Evolutionary conservation across 2,888 invertebrate species (phyloP).

Genomic region (Coenonympha arcania): DNA sequence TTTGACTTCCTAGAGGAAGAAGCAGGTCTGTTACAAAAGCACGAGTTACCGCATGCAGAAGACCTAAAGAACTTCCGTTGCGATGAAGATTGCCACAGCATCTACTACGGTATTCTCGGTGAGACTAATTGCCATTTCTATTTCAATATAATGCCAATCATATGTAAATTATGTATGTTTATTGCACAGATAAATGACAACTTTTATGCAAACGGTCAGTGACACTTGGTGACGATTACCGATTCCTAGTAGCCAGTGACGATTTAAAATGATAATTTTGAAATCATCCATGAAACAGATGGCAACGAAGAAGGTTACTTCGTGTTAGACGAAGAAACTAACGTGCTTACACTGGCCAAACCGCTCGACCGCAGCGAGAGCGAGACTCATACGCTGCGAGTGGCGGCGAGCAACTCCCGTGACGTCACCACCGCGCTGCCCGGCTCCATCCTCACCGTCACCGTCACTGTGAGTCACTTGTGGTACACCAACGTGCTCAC

Average conservation of each 20-base stretch:
- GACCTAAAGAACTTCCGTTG: constrained; percentile 68
- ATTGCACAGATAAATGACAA: too few species aligned
- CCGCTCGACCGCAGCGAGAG: constrained; percentile 61
- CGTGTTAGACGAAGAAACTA: constrained; percentile 45
- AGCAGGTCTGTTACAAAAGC: constrained; percentile 48
- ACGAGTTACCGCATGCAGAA: constrained; percentile 47
- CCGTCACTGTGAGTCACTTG: constrained; percentile 54
- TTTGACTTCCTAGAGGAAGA: constrained; percentile 45
- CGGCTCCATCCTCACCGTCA: constrained; percentile 52
- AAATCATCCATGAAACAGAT: constrained; percentile 32
- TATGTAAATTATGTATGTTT: too few species aligned
- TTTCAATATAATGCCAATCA: too few species aligned
- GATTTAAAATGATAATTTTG: too few species aligned
- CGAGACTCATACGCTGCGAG: constrained; percentile 48
- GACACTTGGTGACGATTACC: too few species aligned
- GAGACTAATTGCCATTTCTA: too few species aligned
- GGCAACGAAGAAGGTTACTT: constrained; percentile 52
- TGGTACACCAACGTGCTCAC: constrained; percentile 51
- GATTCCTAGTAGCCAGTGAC: too few species aligned
- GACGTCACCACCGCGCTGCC: constrained; percentile 37
- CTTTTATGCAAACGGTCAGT: too few species aligned
- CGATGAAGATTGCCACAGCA: constrained; percentile 46
- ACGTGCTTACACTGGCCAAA: constrained; percentile 47
- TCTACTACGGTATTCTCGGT: constrained; percentile 69
- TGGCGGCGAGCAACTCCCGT: constrained; percentile 67